These are phyloP conservation scores for Menidia menidia DNA, from an alignment of 2,797 vertebrate genomes.

Conservation along the genomic window DNA sequence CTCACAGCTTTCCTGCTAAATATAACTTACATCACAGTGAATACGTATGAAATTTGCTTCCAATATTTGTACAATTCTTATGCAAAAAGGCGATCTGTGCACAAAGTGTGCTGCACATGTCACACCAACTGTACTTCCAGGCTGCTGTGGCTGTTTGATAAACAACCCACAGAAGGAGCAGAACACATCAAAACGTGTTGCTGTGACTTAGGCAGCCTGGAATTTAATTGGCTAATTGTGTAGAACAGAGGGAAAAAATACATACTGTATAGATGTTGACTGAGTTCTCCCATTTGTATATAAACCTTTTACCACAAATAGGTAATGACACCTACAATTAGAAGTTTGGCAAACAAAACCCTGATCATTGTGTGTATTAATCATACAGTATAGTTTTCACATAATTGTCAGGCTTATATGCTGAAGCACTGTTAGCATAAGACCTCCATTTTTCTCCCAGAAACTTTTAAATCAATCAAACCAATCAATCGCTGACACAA, in stretches of 20 bases:
- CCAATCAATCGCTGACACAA: background rate
- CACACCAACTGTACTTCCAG: conserved; percentile 23
- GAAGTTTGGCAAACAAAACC: too few relatives aligned
- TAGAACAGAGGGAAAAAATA: background rate
- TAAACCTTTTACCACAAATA: too few relatives aligned
- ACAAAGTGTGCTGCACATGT: conserved; percentile 24
- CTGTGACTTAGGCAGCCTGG: background rate
- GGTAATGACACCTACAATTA: too few relatives aligned
- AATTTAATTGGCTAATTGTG: background rate
- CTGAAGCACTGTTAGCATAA: background rate
- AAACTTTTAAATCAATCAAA: conserved; percentile 7
- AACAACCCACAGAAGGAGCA: conserved; percentile 4
- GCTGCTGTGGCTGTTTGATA: conserved; percentile 22
- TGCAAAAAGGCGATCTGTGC: conserved; percentile 16
- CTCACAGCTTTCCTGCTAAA: background rate
- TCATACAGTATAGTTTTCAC: too few relatives aligned
- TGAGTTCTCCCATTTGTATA: too few relatives aligned
- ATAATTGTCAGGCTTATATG: background rate
- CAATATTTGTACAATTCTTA: conserved; percentile 30
- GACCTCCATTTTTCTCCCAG: background rate
- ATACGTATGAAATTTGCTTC: background rate
- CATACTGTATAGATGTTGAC: background rate
- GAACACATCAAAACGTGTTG: background rate
- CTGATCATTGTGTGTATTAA: too few relatives aligned
- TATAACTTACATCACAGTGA: background rate